Evolutionary conservation across 2,888 invertebrate genomes (phyloP).

Genomic region (Thelaira solivaga): DNA sequence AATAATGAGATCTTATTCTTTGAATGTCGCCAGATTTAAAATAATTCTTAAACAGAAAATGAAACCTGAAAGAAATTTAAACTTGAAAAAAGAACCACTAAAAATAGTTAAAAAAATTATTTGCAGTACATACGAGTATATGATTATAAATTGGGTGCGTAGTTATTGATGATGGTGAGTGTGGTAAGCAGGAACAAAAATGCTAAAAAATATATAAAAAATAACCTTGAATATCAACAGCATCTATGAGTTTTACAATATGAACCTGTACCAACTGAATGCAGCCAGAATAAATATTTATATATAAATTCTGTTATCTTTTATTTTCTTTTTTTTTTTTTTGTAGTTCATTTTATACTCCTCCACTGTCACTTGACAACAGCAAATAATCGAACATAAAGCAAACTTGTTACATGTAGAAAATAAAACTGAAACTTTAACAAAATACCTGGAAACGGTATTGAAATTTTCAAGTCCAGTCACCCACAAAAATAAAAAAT

Average conservation of each 20-base stretch:
- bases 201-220: constrained; percentile 13
- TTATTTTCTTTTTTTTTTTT: constrained; percentile 8
- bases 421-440: constrained; percentile 13
- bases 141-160: constrained; percentile 46
- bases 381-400: constrained; percentile 34
- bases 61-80: constrained; percentile 44
- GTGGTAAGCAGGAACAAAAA: constrained; percentile 2
- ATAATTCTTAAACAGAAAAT: constrained; percentile 37
- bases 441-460: constrained; percentile 59
- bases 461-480: constrained; percentile 60
- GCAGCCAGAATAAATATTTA: constrained; percentile 33
- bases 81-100: neutral
- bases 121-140: neutral
- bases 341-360: constrained; percentile 48
- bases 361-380: constrained; percentile 63
- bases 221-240: constrained; percentile 63
- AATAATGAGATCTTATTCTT: constrained; percentile 51
- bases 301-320: neutral
- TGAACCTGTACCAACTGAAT: constrained; percentile 46
- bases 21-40: constrained; percentile 54
- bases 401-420: constrained; percentile 36
- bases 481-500: constrained; percentile 33
- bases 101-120: neutral
- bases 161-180: constrained; percentile 38
- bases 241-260: constrained; percentile 36